Conservation (phyloP, 2,113 vertebrate species). For the Hyperoodon ampullatus region DNA sequence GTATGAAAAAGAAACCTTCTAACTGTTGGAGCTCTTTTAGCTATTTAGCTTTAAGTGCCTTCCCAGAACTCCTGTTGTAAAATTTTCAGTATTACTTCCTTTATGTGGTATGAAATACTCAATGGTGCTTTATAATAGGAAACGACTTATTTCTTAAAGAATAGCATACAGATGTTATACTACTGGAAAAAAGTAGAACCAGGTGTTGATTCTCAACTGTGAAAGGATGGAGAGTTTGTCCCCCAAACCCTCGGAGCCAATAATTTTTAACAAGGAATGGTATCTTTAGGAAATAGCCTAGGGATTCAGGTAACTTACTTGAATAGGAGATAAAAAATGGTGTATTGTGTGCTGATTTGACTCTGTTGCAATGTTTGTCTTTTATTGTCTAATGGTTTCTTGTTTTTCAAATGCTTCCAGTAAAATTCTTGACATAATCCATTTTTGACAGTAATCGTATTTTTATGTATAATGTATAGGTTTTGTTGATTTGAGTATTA, state of each 20-base stretch:
- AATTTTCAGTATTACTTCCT: conserved; percentile 19
- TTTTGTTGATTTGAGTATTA: conserved; percentile 41
- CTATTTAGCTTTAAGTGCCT: conserved; percentile 67
- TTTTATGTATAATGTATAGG: conserved; percentile 3
- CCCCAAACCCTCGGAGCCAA: neutral
- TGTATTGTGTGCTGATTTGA: neutral
- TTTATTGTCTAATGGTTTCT: neutral
- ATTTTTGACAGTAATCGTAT: conserved; percentile 5
- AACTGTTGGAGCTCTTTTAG: neutral
- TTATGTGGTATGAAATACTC: conserved; percentile 35
- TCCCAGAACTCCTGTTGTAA: conserved; percentile 47
- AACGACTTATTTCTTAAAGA: neutral
- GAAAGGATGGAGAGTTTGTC: neutral
- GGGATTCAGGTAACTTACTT: neutral
- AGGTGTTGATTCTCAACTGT: neutral
- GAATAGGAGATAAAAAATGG: neutral
- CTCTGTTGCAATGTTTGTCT: neutral
- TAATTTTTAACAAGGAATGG: neutral
- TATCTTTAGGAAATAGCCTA: neutral
- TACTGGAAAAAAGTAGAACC: neutral
- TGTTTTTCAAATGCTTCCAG: conserved; percentile 46
- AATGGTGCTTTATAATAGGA: conserved; percentile 47
- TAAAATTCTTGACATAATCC: conserved; percentile 35
- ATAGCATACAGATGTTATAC: neutral
- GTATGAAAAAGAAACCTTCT: neutral